Evolutionary conservation across 2,113 vertebrate genomes (phyloP).

Genomic region (Chelonoidis abingdonii): DNA sequence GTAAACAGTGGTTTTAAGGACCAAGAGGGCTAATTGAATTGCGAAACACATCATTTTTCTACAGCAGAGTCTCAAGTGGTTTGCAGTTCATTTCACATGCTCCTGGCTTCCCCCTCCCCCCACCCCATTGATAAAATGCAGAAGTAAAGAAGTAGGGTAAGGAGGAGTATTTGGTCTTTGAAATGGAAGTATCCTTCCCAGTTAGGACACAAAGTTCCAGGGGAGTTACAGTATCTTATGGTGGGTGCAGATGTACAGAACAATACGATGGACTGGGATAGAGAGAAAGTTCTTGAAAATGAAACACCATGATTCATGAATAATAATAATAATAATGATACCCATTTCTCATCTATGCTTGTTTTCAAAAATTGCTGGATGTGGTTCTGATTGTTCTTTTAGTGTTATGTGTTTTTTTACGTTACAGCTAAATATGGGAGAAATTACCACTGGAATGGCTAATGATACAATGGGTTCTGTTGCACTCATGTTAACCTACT

Average conservation of each 20-base stretch:
- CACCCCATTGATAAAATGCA: constrained; percentile 55
- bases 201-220: background rate
- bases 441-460: background rate
- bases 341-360: background rate
- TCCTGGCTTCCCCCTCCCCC: constrained; percentile 16
- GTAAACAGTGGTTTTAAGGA: constrained; percentile 72
- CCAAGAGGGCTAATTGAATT: constrained; percentile 73
- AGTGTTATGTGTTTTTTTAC: background rate
- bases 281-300: background rate
- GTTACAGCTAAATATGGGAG: background rate
- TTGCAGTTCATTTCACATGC: constrained; percentile 66
- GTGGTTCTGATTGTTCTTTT: background rate
- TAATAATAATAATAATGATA: background rate
- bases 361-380: background rate
- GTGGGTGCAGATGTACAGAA: constrained; percentile 12
- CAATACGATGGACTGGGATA: background rate
- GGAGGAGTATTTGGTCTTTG: constrained; percentile 13
- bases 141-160: constrained; percentile 15
- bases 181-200: constrained; percentile 6
- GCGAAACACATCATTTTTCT: constrained; percentile 69
- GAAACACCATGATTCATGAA: background rate
- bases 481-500: background rate
- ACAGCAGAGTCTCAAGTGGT: constrained; percentile 68
- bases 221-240: constrained; percentile 16
- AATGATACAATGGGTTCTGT: background rate